Evolutionary conservation across 1,140 invertebrate species (phyloP), one percentile per base, ranked within the genome.

Genomic region (Hylyphantes graminicola): DNA sequence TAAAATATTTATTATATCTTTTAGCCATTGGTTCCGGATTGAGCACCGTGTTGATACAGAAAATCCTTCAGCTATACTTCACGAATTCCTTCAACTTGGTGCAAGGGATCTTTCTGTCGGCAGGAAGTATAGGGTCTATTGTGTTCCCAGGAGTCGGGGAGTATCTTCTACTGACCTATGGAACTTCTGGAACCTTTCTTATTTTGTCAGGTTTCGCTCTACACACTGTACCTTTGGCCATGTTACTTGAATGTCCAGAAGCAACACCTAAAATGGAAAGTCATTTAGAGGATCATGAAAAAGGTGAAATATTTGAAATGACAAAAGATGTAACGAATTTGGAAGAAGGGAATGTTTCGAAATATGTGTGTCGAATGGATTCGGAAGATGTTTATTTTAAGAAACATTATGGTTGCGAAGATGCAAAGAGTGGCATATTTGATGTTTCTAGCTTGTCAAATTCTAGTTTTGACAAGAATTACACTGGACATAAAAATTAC

Each of bases 181-280:
- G 86, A 21, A 61, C 88, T 7, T 65, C 85, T 8, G 89, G 89
- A 7, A 87, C 88, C 9, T 87, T 95, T 10, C 89, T 96, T 0
- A 89, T 95, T 5, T 93, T 96, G 90, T 95, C 95, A 7, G 95
- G 93, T 21, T 90, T 96, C 3, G 94, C 94, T 70, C 89, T 97
- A 13, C 95, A 96, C 88, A 94, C 95, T 1, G 94, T 94, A 92
- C 94, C 95, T 2, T 94, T 94, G 12, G 94, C 94, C 0, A 92
- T 93, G 50, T 92, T 95, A 0, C 35, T 85, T 3, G 48, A 21
- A 61, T 9, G 12, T 5, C 7, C 3, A 59, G n/a, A 59, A 59
- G 5, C 12, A 13, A 13, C 7, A 53, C 35, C 68, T 53, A 51
- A 70, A 9, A 53, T n/a, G 5, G 5, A 12, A 15, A 70, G 12